Base-by-base conservation (phyloP, 2,888 invertebrate genomes). In the Apotomis capreana region DNA sequence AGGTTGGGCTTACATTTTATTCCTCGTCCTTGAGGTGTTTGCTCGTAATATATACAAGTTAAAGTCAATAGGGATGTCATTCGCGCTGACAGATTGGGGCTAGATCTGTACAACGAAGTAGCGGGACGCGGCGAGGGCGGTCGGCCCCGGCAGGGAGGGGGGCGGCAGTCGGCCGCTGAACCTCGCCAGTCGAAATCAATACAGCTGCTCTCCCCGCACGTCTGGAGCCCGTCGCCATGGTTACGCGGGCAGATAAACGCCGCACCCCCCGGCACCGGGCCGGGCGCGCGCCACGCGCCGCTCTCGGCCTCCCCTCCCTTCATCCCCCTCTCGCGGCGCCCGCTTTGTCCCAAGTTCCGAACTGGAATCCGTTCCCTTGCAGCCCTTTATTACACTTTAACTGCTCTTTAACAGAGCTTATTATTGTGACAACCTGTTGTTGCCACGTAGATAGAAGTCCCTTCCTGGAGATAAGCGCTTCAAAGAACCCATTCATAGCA, bases 131-230 rank as follows among this genome's bases (percentile, higher is more conserved):
- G 75, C 70, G 76, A 77, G 74, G 80, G 77, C 80, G 75, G 72
- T 78, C 71, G 79, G 78, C 76, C 76, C 82, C 78, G 82, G 77
- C 77, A 83, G 78, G 81, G 82, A 74, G 79, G 82, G 84, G 83
- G 85, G 49, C 12, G 81, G 77, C 77, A 78, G 81, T 78, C 87
- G 90, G 92, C 85, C 91, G 91, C 84, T 90, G 91, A 92, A 91
- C 92, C 84, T 85, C 80, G 84, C 82, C 78, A 81, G 85, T 89
- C 93, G 89, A 94, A 92, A 94, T 92, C 94, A 92, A 94, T 94
- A 94, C 92, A 94, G 93, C 95, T 94, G 93, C 94, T 89, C 91
- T 89, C 91, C 84, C 91, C 90, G 84, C 89, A 82, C 84, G 86
- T 86, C 89, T 88, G 87, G 84, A 84, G 83, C 87, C 82, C 84